Evolutionary conservation across 2,888 invertebrate genomes (phyloP).

Genomic region (Listrodromus nycthemerus): DNA sequence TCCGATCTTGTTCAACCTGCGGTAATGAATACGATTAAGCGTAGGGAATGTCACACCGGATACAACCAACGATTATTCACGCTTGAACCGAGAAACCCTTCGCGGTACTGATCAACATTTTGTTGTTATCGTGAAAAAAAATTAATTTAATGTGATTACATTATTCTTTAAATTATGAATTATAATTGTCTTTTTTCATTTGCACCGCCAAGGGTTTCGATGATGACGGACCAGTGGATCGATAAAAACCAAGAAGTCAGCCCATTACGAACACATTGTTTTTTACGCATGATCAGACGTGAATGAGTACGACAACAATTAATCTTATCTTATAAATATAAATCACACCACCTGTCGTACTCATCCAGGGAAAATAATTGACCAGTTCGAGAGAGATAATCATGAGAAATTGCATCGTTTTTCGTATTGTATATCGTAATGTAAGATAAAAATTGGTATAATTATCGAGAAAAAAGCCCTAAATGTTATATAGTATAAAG

Average conservation of each 20-base stretch:
- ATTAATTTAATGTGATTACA: neutral
- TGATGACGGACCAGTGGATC: slow-evolving; percentile 79
- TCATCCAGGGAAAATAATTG: slow-evolving; percentile 61
- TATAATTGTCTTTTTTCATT: slow-evolving; percentile 15
- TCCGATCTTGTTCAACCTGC: slow-evolving; percentile 97
- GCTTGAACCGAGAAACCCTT: slow-evolving; percentile 73
- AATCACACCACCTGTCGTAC: slow-evolving; percentile 29
- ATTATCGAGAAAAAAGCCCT: slow-evolving; percentile 42
- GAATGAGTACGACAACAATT: slow-evolving; percentile 52
- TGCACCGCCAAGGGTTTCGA: slow-evolving; percentile 72
- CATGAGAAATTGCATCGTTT: slow-evolving; percentile 49
- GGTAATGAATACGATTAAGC: slow-evolving; percentile 83
- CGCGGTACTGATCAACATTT: slow-evolving; percentile 44
- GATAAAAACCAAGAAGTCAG: slow-evolving; percentile 68
- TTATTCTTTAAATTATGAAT: neutral
- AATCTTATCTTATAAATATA: slow-evolving; percentile 2
- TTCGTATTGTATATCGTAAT: slow-evolving; percentile 18
- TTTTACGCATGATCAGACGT: slow-evolving; percentile 64
- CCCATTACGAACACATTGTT: slow-evolving; percentile 40
- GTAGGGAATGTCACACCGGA: slow-evolving; percentile 83
- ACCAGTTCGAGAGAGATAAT: slow-evolving; percentile 56
- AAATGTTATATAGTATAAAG: slow-evolving; percentile 42
- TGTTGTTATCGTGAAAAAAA: slow-evolving; percentile 21
- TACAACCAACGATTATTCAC: slow-evolving; percentile 83
- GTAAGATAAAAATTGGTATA: slow-evolving; percentile 10